Conservation (phyloP, 2,113 vertebrate genomes). For the Malaclemys terrapin region DNA sequence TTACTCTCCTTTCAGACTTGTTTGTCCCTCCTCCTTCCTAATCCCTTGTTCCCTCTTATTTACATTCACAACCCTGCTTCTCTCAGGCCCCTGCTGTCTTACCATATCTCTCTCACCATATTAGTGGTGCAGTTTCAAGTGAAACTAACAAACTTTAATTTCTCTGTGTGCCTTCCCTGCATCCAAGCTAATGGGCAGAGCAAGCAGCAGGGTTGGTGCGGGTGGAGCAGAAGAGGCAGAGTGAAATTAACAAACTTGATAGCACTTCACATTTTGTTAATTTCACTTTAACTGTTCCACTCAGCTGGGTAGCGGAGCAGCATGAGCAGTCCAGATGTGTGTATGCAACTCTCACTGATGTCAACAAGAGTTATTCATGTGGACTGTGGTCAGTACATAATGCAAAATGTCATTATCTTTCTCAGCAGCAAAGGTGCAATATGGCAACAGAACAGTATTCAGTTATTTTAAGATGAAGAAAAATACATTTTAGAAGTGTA, state of each 20-base stretch:
- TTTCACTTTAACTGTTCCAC: slow-evolving; percentile 35
- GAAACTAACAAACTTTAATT: slow-evolving; percentile 44
- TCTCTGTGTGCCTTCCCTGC: slow-evolving; percentile 16
- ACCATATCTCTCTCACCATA: slow-evolving; percentile 30
- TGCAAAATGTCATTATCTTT: not conserved
- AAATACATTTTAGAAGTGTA: not conserved
- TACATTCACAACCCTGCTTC: slow-evolving; percentile 4
- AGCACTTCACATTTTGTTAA: slow-evolving; percentile 51
- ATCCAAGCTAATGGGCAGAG: slow-evolving; percentile 21
- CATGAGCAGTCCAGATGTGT: slow-evolving; percentile 51
- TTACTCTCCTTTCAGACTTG: slow-evolving; percentile 36
- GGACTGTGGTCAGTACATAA: slow-evolving; percentile 27
- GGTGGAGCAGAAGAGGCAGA: not conserved
- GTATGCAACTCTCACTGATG: not conserved
- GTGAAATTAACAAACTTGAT: slow-evolving; percentile 38
- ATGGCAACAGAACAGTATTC: not conserved
- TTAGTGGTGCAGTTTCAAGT: slow-evolving; percentile 34
- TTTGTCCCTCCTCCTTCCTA: slow-evolving; percentile 39
- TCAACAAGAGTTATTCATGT: slow-evolving; percentile 56
- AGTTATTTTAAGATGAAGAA: not conserved
- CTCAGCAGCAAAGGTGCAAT: not conserved
- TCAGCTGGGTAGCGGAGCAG: slow-evolving; percentile 47
- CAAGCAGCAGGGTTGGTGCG: not conserved
- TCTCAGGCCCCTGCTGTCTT: slow-evolving; percentile 36
- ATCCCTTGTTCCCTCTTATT: slow-evolving; percentile 9